Conservation (phyloP, 2,113 vertebrate genomes). For the Passer domesticus region DNA sequence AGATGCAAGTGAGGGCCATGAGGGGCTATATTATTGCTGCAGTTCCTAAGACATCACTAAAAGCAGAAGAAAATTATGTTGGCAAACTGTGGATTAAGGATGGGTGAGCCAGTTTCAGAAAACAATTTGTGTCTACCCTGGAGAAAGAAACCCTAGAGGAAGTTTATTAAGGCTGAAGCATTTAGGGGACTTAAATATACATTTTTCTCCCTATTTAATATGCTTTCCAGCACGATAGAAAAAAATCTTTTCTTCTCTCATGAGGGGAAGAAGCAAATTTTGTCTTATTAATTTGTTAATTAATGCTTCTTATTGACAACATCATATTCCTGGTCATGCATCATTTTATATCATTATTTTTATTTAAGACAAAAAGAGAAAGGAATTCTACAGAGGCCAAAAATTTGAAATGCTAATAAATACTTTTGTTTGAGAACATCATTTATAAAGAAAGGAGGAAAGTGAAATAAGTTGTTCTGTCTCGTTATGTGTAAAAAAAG, state of each 20-base stretch:
- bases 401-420: not conserved
- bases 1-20: slow-evolving; percentile 2
- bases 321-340: slow-evolving; percentile 20
- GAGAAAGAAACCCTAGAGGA: slow-evolving; percentile 34
- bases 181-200: not conserved
- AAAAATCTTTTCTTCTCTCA: not conserved
- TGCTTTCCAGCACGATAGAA: not conserved
- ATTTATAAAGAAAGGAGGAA: not conserved
- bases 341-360: not conserved
- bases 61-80: slow-evolving; percentile 21
- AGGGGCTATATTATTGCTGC: slow-evolving; percentile 14
- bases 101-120: slow-evolving; percentile 39
- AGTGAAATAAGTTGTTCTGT: not conserved
- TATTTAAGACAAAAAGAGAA: not conserved
- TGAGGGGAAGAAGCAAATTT: not conserved
- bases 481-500: not conserved
- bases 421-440: not conserved
- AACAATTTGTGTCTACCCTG: slow-evolving; percentile 41
- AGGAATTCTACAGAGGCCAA: not conserved
- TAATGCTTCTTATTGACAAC: slow-evolving; percentile 34
- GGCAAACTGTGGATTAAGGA: slow-evolving; percentile 23
- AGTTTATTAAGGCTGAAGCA: slow-evolving; percentile 32
- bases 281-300: slow-evolving; percentile 56
- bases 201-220: slow-evolving; percentile 12
- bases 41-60: not conserved